A percentile compares a stretch with the other conserved stretches of the same genome.
Conservation (phyloP, 2,113 vertebrate species). For the Pachypanchax playfairii region DNA sequence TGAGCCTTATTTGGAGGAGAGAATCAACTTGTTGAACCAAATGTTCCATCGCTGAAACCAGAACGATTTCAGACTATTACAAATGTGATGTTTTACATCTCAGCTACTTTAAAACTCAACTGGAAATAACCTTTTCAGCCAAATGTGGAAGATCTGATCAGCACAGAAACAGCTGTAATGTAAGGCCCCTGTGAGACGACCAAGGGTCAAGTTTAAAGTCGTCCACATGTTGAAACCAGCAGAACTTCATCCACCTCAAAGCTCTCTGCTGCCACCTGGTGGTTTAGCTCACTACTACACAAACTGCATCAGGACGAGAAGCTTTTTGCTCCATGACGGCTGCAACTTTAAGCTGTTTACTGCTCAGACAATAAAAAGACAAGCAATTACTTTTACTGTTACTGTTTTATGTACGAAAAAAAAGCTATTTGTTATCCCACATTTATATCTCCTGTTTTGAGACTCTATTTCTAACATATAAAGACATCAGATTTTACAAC, state of each 20-base stretch:
- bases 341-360: constrained; percentile 43
- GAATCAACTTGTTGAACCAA: constrained; percentile 9
- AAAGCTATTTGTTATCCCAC: too few relatives aligned
- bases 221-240: background rate
- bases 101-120: background rate
- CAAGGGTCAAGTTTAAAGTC: background rate
- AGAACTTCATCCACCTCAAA: background rate
- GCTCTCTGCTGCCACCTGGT: constrained; percentile 34
- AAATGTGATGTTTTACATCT: background rate
- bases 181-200: background rate
- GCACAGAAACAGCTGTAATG: background rate
- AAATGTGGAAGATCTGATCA: background rate
- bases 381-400: background rate
- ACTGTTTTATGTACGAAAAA: background rate
- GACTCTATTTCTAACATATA: background rate
- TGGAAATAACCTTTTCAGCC: background rate
- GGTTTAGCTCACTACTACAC: constrained; percentile 10
- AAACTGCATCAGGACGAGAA: background rate
- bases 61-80: background rate
- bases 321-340: background rate
- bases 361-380: constrained; percentile 6
- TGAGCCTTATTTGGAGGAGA: constrained; percentile 72
- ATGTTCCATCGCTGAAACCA: background rate
- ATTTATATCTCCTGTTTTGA: too few relatives aligned
- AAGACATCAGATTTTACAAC: background rate